A percentile compares a stretch with the other conserved stretches of the same genome.
phyloP scores from a whole-genome alignment of 2,113 vertebrate species.

The Seriola aureovittata region DNA sequence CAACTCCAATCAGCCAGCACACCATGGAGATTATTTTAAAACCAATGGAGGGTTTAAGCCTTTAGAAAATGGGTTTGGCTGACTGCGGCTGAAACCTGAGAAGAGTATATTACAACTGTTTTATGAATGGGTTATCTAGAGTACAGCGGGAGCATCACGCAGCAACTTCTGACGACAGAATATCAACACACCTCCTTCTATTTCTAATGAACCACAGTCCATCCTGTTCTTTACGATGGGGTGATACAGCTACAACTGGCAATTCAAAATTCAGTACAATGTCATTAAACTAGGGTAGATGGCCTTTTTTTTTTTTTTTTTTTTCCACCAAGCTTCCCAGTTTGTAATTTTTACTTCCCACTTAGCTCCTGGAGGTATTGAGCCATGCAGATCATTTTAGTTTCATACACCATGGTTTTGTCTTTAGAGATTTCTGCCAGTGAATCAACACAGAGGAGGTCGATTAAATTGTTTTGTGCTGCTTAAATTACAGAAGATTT shows the following conservation, averaged over 20 bases:
- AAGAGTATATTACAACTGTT: conserved; percentile 9
- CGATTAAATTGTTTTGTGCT: neutral
- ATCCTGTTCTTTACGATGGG: neutral
- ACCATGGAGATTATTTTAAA: conserved; percentile 51
- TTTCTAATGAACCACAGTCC: neutral
- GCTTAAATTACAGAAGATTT: neutral
- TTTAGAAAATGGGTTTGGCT: conserved; percentile 34
- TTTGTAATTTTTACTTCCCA: neutral
- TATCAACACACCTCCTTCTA: neutral
- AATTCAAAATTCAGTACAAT: neutral
- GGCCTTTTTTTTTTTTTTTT: neutral
- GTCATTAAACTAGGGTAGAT: conserved; percentile 24
- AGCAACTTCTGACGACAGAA: neutral
- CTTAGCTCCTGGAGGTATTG: neutral
- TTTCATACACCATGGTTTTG: neutral
- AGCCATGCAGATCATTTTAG: neutral
- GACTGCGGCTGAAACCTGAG: conserved; percentile 42
- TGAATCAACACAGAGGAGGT: too few relatives aligned
- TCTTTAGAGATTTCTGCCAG: neutral
- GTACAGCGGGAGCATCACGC: neutral
- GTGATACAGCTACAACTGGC: neutral
- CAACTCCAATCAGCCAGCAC: conserved; percentile 59
- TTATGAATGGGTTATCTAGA: conserved; percentile 44
- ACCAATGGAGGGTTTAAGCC: conserved; percentile 33
- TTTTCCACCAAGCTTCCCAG: neutral